phyloP scores from a whole-genome alignment of 2,797 vertebrate genomes.

The Gambusia yucatana region DNA sequence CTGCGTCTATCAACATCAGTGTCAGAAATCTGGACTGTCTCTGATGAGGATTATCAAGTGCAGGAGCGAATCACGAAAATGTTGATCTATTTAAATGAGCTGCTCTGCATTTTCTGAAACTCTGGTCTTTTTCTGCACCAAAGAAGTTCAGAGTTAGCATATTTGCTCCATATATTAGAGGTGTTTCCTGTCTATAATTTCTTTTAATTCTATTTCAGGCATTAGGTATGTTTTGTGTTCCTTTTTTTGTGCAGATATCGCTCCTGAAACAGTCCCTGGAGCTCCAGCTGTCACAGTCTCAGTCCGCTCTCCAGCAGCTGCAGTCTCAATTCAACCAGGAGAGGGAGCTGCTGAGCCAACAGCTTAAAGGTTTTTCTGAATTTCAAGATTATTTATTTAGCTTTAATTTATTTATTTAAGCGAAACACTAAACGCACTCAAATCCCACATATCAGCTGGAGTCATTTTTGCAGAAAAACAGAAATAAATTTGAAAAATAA shows the following conservation, averaged over 20 bases:
- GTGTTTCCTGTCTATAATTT: neutral
- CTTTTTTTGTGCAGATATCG: constrained; percentile 83
- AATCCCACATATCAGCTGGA: neutral
- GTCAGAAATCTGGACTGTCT: neutral
- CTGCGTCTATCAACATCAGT: constrained; percentile 18
- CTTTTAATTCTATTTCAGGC: neutral
- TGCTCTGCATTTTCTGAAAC: neutral
- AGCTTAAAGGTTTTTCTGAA: constrained; percentile 81
- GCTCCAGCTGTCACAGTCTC: constrained; percentile 96
- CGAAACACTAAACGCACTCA: too few relatives aligned
- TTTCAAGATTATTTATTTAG: neutral
- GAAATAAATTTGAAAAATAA: neutral
- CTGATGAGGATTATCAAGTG: neutral
- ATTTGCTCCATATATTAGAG: neutral
- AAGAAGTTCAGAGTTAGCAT: neutral
- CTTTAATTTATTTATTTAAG: too few relatives aligned
- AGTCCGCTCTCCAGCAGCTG: constrained; percentile 93
- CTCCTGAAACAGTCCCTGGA: constrained; percentile 96
- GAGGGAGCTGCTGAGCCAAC: constrained; percentile 93
- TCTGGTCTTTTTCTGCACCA: neutral
- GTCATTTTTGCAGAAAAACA: neutral
- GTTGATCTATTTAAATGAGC: constrained; percentile 30
- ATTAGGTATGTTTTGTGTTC: neutral
- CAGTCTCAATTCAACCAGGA: constrained; percentile 96
- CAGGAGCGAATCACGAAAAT: neutral